phyloP scores from a whole-genome alignment of 2,113 vertebrate species.

The Xenopus borealis region DNA sequence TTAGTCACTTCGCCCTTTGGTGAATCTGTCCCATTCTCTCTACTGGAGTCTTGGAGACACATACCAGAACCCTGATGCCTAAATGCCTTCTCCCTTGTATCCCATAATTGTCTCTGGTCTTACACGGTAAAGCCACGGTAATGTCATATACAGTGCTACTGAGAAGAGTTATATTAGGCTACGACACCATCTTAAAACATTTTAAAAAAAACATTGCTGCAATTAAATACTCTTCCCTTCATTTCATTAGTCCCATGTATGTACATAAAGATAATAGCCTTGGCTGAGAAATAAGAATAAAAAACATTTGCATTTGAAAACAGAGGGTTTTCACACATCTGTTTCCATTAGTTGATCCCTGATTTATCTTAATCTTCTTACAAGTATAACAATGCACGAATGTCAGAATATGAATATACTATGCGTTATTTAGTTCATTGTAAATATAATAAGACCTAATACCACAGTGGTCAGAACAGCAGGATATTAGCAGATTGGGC shows the following conservation, averaged over 20 bases:
- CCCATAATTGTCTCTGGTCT: no score
- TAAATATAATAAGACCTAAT: slow-evolving; percentile 23
- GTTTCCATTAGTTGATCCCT: slow-evolving; percentile 31
- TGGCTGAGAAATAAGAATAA: slow-evolving; percentile 31
- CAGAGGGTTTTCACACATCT: slow-evolving; percentile 14
- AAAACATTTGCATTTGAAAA: slow-evolving; percentile 43
- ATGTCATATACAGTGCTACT: no score
- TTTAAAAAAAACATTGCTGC: no score
- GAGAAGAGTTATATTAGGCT: no score
- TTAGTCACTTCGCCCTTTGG: no score
- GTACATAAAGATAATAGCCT: slow-evolving; percentile 35
- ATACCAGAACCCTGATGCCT: no score
- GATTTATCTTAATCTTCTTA: slow-evolving; percentile 45
- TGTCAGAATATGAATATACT: slow-evolving; percentile 32
- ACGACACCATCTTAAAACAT: no score
- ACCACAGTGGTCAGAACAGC: slow-evolving; percentile 28
- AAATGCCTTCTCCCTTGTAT: no score
- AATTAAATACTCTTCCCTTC: slow-evolving; percentile 16
- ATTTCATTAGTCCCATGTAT: slow-evolving; percentile 22
- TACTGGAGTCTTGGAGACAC: no score
- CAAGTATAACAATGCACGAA: slow-evolving; percentile 32
- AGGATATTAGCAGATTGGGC: slow-evolving; percentile 6
- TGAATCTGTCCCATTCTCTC: no score
- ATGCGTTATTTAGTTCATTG: slow-evolving; percentile 36
- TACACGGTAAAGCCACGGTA: no score